Conservation (phyloP, 2,113 vertebrate genomes). For the Stercorarius parasiticus region DNA sequence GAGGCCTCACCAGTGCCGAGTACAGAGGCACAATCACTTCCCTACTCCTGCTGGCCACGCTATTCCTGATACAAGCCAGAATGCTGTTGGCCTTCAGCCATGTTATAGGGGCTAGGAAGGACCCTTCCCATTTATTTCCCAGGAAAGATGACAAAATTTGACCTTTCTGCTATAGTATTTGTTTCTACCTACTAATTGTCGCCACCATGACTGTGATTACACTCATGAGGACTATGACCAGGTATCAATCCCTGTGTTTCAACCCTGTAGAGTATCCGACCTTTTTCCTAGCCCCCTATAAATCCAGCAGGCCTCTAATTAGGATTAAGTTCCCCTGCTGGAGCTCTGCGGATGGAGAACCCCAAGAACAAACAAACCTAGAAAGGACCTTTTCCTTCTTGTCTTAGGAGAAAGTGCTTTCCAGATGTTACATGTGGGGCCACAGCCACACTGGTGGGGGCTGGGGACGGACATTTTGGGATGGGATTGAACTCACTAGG, state of each 20-base stretch:
- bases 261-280: not conserved
- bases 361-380: not conserved
- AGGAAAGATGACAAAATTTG: not conserved
- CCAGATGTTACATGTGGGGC: not conserved
- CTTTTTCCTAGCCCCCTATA: not conserved
- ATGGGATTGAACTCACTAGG: not conserved
- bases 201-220: not conserved
- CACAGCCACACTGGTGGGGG: not conserved
- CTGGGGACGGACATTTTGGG: not conserved
- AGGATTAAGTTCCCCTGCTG: not conserved
- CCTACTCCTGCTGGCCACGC: no score
- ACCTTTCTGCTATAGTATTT: not conserved
- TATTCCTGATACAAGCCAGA: no score
- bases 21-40: no score
- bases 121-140: not conserved
- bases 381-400: not conserved
- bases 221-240: fast-evolving
- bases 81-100: no score
- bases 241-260: not conserved
- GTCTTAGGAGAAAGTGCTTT: not conserved
- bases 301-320: not conserved
- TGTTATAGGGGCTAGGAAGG: not conserved
- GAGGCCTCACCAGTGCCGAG: no score
- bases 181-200: not conserved
- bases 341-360: not conserved